Evolutionary conservation across 1,140 invertebrate species (phyloP), one percentile per base, ranked within the genome.

Genomic region (Berghia stephanieae): DNA sequence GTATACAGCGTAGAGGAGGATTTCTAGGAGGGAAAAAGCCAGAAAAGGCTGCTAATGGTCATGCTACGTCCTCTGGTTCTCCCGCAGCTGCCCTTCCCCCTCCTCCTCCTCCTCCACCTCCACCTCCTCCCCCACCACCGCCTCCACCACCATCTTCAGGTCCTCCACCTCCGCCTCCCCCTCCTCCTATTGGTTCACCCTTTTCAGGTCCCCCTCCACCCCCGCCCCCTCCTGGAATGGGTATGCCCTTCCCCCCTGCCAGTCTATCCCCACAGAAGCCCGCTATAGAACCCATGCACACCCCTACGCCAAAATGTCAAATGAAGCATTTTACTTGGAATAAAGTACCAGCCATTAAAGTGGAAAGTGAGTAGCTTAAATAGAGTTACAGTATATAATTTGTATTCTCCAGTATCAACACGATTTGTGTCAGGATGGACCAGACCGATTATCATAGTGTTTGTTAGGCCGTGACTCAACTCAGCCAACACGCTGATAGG

Each of bases 311-410:
- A 10, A 81, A 85, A 31, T 84, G 81, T 67, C 87, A 87, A 75
- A 86, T 89, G 84, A 89, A 86, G 73, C 82, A 83, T 10, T 79
- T 89, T 36, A 84, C 83, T 21, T 88, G 87, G 88, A 86, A 84
- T 66, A 89, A 89, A 75, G 80, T 89, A 16, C 83, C 85, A 31
- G 38, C 75, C 0, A 43, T 69, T 31, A 60, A 78, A 24, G 82
- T 85, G 36, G 79, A 81, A 68, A 83, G 86, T 87, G 80, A 85
- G 84, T 79, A 42, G 6, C 8, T 55, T n/a, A n/a, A n/a, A n/a
- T n/a, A n/a, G n/a, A n/a, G n/a, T n/a, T n/a, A n/a, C n/a, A n/a
- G n/a, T n/a, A n/a, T n/a, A n/a, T n/a, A n/a, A n/a, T n/a, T n/a
- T n/a, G n/a, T n/a, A n/a, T n/a, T n/a, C n/a, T n/a, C n/a, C n/a